Conservation (phyloP, 2,888 invertebrate genomes). For the Scaptomyza reducta region DNA sequence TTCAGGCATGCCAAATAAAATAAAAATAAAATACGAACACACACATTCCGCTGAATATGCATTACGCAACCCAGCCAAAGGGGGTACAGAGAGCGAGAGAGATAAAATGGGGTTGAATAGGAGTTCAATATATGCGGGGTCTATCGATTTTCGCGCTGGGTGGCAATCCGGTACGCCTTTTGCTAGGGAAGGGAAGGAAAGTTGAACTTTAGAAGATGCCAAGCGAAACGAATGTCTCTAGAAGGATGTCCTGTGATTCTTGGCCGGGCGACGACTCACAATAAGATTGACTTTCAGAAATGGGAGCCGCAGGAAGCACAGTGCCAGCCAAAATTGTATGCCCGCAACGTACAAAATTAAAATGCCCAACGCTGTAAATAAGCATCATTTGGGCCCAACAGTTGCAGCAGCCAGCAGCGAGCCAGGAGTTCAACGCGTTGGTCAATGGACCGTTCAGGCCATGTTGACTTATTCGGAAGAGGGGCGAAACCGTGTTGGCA, state of each 20-base stretch:
- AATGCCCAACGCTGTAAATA: conserved; percentile 65
- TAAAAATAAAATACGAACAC: conserved; percentile 21
- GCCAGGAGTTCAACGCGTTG: conserved; percentile 26
- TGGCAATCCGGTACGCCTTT: conserved; percentile 33
- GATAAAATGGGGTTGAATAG: conserved; percentile 32
- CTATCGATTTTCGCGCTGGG: conserved; percentile 52
- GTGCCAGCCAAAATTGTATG: conserved; percentile 40
- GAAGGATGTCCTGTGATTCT: conserved; percentile 39
- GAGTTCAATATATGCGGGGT: conserved; percentile 52
- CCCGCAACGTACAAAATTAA: conserved; percentile 74
- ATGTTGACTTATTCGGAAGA: conserved; percentile 60
- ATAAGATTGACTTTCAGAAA: conserved; percentile 65
- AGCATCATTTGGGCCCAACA: conserved; percentile 50
- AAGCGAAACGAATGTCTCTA: conserved; percentile 33
- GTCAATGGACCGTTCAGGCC: conserved; percentile 72
- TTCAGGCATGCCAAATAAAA: conserved; percentile 52
- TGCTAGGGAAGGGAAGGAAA: no score
- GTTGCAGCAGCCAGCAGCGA: conserved; percentile 15
- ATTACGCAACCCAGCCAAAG: conserved; percentile 43
- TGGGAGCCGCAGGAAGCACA: neutral
- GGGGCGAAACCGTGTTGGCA: conserved; percentile 21
- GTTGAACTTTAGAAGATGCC: conserved; percentile 4
- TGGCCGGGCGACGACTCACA: conserved; percentile 19
- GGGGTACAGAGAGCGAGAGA: conserved; percentile 12
- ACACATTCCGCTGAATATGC: conserved; percentile 67